These are phyloP conservation scores for Eidolon dupreanum DNA, from an alignment of 2,797 vertebrate genomes.

Conservation along the genomic window DNA sequence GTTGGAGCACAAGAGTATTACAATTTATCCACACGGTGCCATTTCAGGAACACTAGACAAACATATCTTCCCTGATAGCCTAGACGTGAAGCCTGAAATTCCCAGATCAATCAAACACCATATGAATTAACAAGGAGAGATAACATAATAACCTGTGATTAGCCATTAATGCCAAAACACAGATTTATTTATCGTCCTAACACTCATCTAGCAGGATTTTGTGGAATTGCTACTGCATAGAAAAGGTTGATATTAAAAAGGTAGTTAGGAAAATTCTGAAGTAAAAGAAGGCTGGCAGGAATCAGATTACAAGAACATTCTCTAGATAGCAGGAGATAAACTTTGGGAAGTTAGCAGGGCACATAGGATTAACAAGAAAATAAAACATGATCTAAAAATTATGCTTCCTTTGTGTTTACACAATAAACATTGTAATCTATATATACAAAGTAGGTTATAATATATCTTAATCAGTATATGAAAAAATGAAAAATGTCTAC, in stretches of 20 bases:
- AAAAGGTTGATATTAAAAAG: neutral
- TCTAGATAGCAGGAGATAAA: neutral
- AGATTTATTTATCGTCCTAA: neutral
- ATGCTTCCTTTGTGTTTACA: neutral
- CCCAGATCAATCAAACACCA: neutral
- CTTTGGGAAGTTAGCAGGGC: neutral
- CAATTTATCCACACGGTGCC: neutral
- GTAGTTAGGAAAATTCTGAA: neutral
- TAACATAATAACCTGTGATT: neutral
- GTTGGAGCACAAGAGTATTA: neutral
- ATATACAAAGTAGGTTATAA: neutral
- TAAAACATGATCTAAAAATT: neutral
- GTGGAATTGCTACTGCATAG: neutral
- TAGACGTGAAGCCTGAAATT: neutral
- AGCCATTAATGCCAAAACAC: neutral
- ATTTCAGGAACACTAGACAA: constrained; percentile 20
- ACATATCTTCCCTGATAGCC: neutral
- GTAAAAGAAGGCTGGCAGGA: neutral
- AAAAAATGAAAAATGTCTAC: neutral
- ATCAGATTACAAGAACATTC: neutral
- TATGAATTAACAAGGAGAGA: neutral
- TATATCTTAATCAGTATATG: neutral
- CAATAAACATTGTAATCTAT: neutral
- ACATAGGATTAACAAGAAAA: neutral
- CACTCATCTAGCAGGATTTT: neutral